Conservation (phyloP, 2,797 vertebrate genomes). For the Pyrocephalus nanus region DNA sequence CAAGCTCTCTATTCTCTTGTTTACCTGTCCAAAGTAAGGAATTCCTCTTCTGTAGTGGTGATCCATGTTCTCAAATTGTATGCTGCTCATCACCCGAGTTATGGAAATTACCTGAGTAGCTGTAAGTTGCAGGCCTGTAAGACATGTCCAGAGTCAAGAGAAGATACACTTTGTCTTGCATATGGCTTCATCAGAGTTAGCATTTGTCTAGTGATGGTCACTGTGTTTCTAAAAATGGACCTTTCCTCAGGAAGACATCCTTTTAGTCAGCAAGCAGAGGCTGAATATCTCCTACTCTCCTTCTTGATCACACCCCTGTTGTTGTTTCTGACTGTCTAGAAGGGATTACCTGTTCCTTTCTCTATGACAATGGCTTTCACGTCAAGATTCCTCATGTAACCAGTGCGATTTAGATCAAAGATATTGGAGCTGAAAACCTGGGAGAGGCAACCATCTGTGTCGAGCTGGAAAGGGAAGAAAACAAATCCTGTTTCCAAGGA, state of each 20-base stretch:
- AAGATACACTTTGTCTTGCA: neutral
- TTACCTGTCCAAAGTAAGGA: constrained; percentile 72
- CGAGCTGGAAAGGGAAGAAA: constrained; percentile 43
- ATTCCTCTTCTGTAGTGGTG: constrained; percentile 71
- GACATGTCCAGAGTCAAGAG: neutral
- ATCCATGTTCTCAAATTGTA: constrained; percentile 70
- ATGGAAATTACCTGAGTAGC: constrained; percentile 20
- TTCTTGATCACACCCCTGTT: neutral
- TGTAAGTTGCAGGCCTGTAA: constrained; percentile 64
- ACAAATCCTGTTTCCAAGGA: neutral
- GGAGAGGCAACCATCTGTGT: constrained; percentile 68
- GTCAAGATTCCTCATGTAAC: constrained; percentile 59
- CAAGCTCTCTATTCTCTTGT: neutral
- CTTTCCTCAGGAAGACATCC: neutral
- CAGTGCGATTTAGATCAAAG: constrained; percentile 72
- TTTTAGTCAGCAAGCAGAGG: neutral
- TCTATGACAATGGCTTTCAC: constrained; percentile 64
- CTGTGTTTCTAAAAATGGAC: neutral
- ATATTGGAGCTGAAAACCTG: constrained; percentile 55
- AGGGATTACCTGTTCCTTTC: constrained; percentile 74
- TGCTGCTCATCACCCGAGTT: constrained; percentile 43
- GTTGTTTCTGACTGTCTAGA: neutral
- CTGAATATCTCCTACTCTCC: neutral
- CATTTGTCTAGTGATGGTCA: neutral
- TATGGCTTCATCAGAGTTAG: neutral